A percentile compares a stretch with the other conserved stretches of the same genome.
These are phyloP conservation scores for Anoplopoma fimbria DNA, from an alignment of 2,113 vertebrate genomes.

Conservation along the genomic window DNA sequence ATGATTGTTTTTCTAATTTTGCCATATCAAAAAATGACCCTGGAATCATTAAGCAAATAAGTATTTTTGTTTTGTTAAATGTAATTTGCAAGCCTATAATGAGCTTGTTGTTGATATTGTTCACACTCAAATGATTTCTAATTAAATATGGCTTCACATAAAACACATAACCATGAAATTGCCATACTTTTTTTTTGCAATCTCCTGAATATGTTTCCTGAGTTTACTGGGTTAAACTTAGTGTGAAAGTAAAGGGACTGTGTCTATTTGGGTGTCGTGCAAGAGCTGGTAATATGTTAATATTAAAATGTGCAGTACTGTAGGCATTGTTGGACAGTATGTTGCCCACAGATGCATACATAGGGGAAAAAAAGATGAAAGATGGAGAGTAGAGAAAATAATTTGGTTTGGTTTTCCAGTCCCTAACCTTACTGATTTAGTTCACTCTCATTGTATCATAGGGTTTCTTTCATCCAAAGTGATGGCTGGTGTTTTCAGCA, in stretches of 20 bases:
- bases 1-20: neutral
- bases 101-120: constrained; percentile 46
- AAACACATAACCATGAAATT: constrained; percentile 56
- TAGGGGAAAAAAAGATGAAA: too few species aligned
- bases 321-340: neutral
- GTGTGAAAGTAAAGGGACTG: neutral
- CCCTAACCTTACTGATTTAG: neutral
- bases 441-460: neutral
- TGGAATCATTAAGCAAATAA: neutral
- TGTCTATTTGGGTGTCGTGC: neutral
- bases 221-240: neutral
- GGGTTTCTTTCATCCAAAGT: neutral
- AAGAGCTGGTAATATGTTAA: neutral
- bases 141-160: constrained; percentile 46
- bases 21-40: neutral
- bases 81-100: constrained; percentile 34
- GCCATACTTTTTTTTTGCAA: constrained; percentile 17
- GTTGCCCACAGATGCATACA: neutral
- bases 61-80: neutral
- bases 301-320: neutral
- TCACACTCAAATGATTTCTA: constrained; percentile 51
- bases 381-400: neutral
- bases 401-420: neutral
- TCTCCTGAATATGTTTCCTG: neutral
- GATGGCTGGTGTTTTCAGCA: neutral